Base-by-base conservation (phyloP, 2,888 invertebrate genomes). In the Branchipolynoe longqiensis region DNA sequence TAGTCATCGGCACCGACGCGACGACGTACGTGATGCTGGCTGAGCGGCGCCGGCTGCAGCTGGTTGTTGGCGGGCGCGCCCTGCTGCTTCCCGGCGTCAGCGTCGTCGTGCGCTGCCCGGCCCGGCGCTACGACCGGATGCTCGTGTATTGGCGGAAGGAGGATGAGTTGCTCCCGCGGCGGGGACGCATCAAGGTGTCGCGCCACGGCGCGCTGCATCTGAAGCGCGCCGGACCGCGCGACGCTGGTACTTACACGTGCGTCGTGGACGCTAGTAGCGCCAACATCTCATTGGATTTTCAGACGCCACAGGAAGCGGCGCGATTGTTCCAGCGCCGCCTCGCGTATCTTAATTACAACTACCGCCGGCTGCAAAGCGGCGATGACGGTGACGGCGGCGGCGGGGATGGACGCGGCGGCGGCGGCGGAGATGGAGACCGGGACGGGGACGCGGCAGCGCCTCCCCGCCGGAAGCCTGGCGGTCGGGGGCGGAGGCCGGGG, bases 221-320 rank as follows among this genome's bases (percentile, higher is more conserved):
- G 18, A 84, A 87, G 0, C 84, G 62, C 4, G 81, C 64, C 38
- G 36, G 28, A 41, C 12, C 3, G 25, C 38, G 69, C 14, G 92
- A 92, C 85, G 87, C 88, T 22, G 92, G 91, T 12, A 88, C 88
- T 4, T 93, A 92, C 88, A 90, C 91, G 31, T 93, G 92, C 86
- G 87, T 90, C 40, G 90, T 90, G 33, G 91, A 90, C 18, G 85
- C 88, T 6, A 85, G 90, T 41, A 88, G 89, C 59, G 91, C 92
- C 2, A 90, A 89, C 84, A 85, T 91, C 28, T 88, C 89, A 8
- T 85, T 93, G 4, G 69, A 85, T 22, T 92, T 92, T 86, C 88
- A 87, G 56, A 36, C 84, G 22, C 18, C 40, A 48, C 56, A 73
- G 14, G 83, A 83, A 25, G 85, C 82, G n/a, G 82, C 64, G 4